A percentile compares a stretch with the other conserved stretches of the same genome.
phyloP scores from a whole-genome alignment of 2,888 invertebrate species.

The Dione juno region DNA sequence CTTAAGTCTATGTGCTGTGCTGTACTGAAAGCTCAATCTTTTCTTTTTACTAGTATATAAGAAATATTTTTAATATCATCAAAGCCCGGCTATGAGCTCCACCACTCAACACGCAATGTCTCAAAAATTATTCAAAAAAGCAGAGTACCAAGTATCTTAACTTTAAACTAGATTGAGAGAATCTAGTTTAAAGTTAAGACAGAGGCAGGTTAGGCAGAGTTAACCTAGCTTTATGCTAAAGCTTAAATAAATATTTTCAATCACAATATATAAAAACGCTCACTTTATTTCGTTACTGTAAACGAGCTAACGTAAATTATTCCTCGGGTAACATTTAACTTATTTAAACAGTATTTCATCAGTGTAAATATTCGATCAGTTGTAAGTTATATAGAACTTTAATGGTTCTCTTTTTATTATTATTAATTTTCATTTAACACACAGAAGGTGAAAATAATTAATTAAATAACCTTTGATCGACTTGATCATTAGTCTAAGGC shows the following conservation, averaged over 20 bases:
- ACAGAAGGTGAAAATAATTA: background rate
- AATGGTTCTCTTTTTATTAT: conserved; percentile 13
- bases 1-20: background rate
- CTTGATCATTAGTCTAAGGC: too few relatives aligned
- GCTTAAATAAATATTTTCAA: background rate
- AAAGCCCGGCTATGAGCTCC: too few relatives aligned
- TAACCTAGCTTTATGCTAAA: too few relatives aligned
- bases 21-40: background rate
- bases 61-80: too few relatives aligned
- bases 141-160: too few relatives aligned
- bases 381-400: conserved; percentile 17
- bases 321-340: conserved; percentile 20
- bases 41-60: background rate
- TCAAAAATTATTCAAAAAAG: too few relatives aligned
- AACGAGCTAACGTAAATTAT: conserved; percentile 22
- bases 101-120: too few relatives aligned
- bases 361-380: conserved; percentile 22
- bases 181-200: too few relatives aligned
- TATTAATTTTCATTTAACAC: conserved; percentile 9
- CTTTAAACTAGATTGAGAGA: too few relatives aligned
- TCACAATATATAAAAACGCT: conserved; percentile 15
- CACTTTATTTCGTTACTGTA: conserved; percentile 3
- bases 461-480: background rate
- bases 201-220: too few relatives aligned
- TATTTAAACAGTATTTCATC: conserved; percentile 20